Conservation (phyloP, 2,888 invertebrate genomes). For the Clepsis dumicolana region DNA sequence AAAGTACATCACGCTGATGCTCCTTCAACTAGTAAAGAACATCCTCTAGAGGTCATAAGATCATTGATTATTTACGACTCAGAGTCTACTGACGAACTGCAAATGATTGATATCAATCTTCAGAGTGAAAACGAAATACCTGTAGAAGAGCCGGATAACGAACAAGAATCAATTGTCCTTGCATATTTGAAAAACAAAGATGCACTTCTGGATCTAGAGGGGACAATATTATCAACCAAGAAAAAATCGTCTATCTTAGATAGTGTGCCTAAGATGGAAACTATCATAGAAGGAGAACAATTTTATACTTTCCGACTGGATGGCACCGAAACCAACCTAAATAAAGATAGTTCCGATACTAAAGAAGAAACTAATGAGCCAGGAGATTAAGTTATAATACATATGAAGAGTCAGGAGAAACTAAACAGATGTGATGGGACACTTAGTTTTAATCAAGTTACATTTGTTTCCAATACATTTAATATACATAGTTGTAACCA, state of each 20-base stretch:
- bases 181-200: conserved; percentile 65
- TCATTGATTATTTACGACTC: conserved; percentile 49
- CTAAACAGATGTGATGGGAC: not conserved
- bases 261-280: conserved; percentile 69
- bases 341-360: not conserved
- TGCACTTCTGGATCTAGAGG: conserved; percentile 52
- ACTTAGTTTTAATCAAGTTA: not conserved
- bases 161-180: conserved; percentile 63
- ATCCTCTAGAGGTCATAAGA: conserved; percentile 15
- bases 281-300: conserved; percentile 65
- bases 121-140: conserved; percentile 63
- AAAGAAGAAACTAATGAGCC: not conserved
- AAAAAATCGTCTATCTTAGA: conserved; percentile 64
- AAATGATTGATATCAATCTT: conserved; percentile 64
- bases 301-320: conserved; percentile 52
- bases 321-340: not conserved
- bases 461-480: not conserved
- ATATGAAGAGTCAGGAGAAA: not conserved
- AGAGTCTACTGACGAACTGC: conserved; percentile 59
- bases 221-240: conserved; percentile 54
- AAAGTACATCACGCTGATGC: conserved; percentile 52
- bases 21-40: conserved; percentile 62
- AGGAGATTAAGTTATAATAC: not conserved
- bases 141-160: conserved; percentile 52
- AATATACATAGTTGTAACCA: not conserved